Conservation (phyloP, 1,140 invertebrate genomes). For the fruit fly (Drosophila melanogaster) region Release_6_plus_ISO1_MT NT_037436.4:16475501-16476000, state of each 20-base stretch:
- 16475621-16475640: slow-evolving; percentile 78
- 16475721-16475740: slow-evolving; percentile 3
- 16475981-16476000: slow-evolving; percentile 15
- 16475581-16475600: slow-evolving; percentile 22
- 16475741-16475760: slow-evolving; percentile 69
- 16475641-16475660: slow-evolving; percentile 61
- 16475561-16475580: slow-evolving; percentile 17
- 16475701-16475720: slow-evolving; percentile 23
- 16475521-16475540: slow-evolving; percentile 13
- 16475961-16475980: slow-evolving; percentile 73
- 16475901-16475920: slow-evolving; percentile 29
- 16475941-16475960: slow-evolving; percentile 83
- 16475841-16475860: slow-evolving; percentile 60
- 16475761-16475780: slow-evolving; percentile 77
- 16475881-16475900: slow-evolving; percentile 45
- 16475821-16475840: slow-evolving; percentile 60
- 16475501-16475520: slow-evolving; percentile 2
- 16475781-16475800: slow-evolving; percentile 41
- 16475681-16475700: slow-evolving; percentile 37
- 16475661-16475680: slow-evolving; percentile 43
- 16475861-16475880: slow-evolving; percentile 75
- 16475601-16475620: slow-evolving; percentile 67
- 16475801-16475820: slow-evolving; percentile 39
- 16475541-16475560: slow-evolving; percentile 21
- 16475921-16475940: slow-evolving; percentile 78